Conservation (phyloP, 2,888 invertebrate species). For the Mongoloraphidia duomilia region DNA sequence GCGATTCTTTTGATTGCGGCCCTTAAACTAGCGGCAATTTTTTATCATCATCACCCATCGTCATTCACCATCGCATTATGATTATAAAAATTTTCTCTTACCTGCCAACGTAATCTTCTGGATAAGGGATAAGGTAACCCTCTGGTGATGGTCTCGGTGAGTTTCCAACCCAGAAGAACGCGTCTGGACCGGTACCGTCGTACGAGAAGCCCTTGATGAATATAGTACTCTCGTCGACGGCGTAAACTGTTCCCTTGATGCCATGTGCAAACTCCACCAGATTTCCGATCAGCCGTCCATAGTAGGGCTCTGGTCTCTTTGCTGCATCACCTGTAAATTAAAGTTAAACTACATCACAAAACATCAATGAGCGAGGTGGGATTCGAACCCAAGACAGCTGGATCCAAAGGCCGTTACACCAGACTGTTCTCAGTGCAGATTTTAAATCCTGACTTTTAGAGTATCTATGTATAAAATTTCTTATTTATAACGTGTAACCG, state of each 20-base stretch:
- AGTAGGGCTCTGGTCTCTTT: conserved; percentile 47
- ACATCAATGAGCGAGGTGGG: too few species aligned
- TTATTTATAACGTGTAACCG: too few species aligned
- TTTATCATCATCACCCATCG: too few species aligned
- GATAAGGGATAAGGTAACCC: conserved; percentile 74
- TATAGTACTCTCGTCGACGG: conserved; percentile 76
- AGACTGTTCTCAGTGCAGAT: too few species aligned
- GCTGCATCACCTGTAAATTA: conserved; percentile 10
- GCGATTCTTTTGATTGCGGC: too few species aligned
- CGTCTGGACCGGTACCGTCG: conserved; percentile 77
- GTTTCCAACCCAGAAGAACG: conserved; percentile 84
- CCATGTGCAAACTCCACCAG: conserved; percentile 63
- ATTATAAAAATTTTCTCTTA: conserved; percentile 29
- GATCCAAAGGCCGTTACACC: too few species aligned
- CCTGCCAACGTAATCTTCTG: conserved; percentile 69
- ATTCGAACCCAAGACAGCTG: too few species aligned
- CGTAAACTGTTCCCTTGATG: conserved; percentile 69
- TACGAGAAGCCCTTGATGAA: conserved; percentile 79
- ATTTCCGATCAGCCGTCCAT: conserved; percentile 60
- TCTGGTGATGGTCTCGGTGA: conserved; percentile 65
- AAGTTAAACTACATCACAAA: too few species aligned
- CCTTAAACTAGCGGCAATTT: too few species aligned
- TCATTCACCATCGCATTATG: background rate
- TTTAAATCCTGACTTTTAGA: too few species aligned
- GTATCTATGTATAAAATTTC: too few species aligned